phyloP scores from a whole-genome alignment of 1,140 invertebrate species.

The Drosophila lowei region DNA sequence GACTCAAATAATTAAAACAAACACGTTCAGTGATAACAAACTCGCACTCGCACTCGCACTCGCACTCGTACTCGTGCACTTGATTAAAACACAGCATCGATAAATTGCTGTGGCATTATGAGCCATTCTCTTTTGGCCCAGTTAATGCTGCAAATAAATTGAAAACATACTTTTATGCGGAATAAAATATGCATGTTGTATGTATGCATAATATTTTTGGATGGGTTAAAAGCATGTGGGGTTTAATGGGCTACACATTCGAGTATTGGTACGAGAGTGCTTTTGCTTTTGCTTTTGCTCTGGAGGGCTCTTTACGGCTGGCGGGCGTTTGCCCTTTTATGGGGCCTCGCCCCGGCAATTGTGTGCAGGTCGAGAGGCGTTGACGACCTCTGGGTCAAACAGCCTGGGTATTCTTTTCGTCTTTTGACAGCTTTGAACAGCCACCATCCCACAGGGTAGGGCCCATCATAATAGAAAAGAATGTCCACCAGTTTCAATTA shows the following conservation, averaged over 20 bases:
- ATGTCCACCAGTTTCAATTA: not conserved
- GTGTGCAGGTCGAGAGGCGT: constrained; percentile 39
- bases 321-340: constrained; percentile 30
- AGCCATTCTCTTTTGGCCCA: constrained; percentile 45
- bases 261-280: constrained; percentile 34
- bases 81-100: constrained; percentile 68
- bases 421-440: constrained; percentile 36
- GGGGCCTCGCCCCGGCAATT: constrained; percentile 38
- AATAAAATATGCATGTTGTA: constrained; percentile 14
- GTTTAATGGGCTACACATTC: constrained; percentile 38
- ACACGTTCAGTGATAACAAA: constrained; percentile 60
- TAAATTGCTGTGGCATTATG: constrained; percentile 66
- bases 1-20: constrained; percentile 73
- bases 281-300: constrained; percentile 14
- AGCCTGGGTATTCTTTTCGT: constrained; percentile 33
- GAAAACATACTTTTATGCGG: constrained; percentile 46
- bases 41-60: not conserved
- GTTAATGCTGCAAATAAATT: constrained; percentile 65
- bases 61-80: constrained; percentile 1
- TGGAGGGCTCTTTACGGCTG: constrained; percentile 47
- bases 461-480: not conserved
- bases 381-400: constrained; percentile 34
- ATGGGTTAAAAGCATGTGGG: constrained; percentile 30
- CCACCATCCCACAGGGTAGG: not conserved
- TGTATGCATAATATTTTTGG: constrained; percentile 1